phyloP scores from a whole-genome alignment of 2,888 invertebrate genomes.

The Pachliopta kotzebuea region DNA sequence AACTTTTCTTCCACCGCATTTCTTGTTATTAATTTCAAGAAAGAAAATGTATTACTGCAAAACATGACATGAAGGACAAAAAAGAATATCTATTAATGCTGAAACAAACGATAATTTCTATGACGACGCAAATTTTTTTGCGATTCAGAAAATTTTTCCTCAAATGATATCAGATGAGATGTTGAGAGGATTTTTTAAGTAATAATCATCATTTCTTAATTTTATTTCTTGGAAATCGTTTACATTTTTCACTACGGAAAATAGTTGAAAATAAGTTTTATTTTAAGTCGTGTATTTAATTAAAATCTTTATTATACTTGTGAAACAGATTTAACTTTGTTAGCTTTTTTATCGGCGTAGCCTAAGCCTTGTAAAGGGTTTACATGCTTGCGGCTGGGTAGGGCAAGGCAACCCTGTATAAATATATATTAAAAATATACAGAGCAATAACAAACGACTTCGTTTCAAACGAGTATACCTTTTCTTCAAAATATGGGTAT shows the following conservation, averaged over 20 bases:
- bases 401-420: not conserved
- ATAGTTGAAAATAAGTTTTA: not conserved
- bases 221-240: not conserved
- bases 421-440: not conserved
- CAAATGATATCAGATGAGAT: slow-evolving; percentile 13
- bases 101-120: slow-evolving; percentile 7
- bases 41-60: too few species aligned
- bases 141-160: not conserved
- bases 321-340: too few species aligned
- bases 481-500: not conserved
- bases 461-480: not conserved
- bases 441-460: not conserved
- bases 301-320: too few species aligned
- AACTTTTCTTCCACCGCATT: too few species aligned
- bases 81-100: not conserved
- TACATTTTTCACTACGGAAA: not conserved
- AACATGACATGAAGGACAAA: not conserved
- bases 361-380: too few species aligned
- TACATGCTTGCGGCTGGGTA: too few species aligned
- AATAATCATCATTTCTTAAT: not conserved
- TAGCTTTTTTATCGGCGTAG: too few species aligned
- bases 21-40: too few species aligned
- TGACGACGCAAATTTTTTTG: slow-evolving; percentile 17
- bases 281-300: not conserved
- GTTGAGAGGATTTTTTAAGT: slow-evolving; percentile 1